These are phyloP conservation scores for Salvelinus fontinalis DNA, from an alignment of 2,113 vertebrate genomes.

Conservation along the genomic window DNA sequence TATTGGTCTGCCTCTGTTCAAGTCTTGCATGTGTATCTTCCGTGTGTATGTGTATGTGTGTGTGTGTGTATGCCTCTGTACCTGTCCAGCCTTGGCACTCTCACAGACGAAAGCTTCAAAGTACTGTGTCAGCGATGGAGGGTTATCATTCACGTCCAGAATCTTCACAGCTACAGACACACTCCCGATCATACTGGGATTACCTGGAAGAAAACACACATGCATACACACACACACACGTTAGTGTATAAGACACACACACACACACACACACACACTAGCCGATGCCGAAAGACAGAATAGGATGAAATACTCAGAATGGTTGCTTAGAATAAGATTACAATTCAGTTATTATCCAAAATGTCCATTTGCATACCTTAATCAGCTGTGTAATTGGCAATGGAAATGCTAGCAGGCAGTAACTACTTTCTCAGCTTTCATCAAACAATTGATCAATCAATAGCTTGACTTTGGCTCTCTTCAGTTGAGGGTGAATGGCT, in stretches of 20 bases:
- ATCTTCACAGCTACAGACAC: slow-evolving; percentile 84
- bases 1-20: neutral
- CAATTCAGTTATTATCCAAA: slow-evolving; percentile 40
- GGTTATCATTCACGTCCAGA: slow-evolving; percentile 90
- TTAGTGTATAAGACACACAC: no score
- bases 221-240: slow-evolving; percentile 1
- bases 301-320: no score
- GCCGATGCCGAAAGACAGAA: no score
- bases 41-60: neutral
- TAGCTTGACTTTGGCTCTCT: slow-evolving; percentile 34
- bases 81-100: slow-evolving; percentile 90
- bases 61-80: slow-evolving; percentile 50
- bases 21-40: no score
- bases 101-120: slow-evolving; percentile 92
- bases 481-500: neutral
- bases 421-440: slow-evolving; percentile 52
- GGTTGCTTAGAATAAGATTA: slow-evolving; percentile 21
- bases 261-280: no score
- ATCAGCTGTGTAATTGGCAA: slow-evolving; percentile 63
- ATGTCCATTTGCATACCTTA: slow-evolving; percentile 52
- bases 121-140: slow-evolving; percentile 83
- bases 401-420: slow-evolving; percentile 45
- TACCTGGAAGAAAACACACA: slow-evolving; percentile 71
- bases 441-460: slow-evolving; percentile 58
- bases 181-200: slow-evolving; percentile 84